Evolutionary conservation across 2,797 vertebrate species (phyloP).

Genomic region (Cheirogaleus major): DNA sequence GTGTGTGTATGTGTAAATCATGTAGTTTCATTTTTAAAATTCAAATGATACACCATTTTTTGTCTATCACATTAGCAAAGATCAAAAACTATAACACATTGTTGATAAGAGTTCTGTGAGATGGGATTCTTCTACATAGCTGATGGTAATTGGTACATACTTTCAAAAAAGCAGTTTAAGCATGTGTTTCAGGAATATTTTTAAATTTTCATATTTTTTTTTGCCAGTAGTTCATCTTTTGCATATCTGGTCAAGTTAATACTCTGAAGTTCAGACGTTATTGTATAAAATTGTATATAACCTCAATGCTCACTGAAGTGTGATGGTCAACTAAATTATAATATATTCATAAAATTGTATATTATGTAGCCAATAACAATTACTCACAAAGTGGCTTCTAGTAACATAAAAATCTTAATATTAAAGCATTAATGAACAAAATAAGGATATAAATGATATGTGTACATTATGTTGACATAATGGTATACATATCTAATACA

Average conservation of each 20-base stretch:
- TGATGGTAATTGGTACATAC: background rate
- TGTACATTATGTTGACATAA: background rate
- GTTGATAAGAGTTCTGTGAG: background rate
- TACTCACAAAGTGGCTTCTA: constrained; percentile 6
- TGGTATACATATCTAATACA: background rate
- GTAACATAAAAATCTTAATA: constrained; percentile 9
- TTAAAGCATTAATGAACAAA: constrained; percentile 12
- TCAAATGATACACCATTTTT: background rate
- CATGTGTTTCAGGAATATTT: background rate
- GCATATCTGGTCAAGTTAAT: background rate
- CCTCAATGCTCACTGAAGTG: background rate
- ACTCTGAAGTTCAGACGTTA: background rate
- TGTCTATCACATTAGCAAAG: background rate
- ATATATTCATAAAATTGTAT: background rate
- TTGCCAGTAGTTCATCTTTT: constrained; percentile 1
- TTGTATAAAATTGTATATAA: background rate
- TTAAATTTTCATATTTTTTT: background rate
- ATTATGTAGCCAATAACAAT: background rate
- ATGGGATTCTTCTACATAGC: background rate
- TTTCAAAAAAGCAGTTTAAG: background rate
- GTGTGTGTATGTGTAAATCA: background rate
- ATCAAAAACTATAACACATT: background rate
- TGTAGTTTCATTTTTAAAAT: background rate
- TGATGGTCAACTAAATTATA: background rate
- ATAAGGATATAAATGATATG: background rate